Evolutionary conservation across 2,113 vertebrate genomes (phyloP).

Genomic region (Ptychochromis oligacanthus): DNA sequence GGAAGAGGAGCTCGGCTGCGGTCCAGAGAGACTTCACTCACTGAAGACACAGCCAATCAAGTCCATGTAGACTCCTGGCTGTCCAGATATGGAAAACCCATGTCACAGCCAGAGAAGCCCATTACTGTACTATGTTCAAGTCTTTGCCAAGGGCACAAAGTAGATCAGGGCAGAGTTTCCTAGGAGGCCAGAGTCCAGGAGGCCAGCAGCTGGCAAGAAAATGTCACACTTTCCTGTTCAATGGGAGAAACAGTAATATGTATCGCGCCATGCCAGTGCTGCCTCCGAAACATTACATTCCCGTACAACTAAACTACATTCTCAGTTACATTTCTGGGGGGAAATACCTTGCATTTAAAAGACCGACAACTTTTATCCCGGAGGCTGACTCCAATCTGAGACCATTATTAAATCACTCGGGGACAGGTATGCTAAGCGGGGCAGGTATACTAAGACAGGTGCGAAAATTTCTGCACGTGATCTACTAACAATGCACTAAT

Average conservation of each 20-base stretch:
- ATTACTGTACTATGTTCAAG: slow-evolving; percentile 21
- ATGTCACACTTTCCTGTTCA: not conserved
- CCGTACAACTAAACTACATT: not conserved
- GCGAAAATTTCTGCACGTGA: not conserved
- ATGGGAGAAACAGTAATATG: not conserved
- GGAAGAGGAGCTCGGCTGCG: slow-evolving; percentile 40
- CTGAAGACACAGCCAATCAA: slow-evolving; percentile 11
- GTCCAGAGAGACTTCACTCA: slow-evolving; percentile 39
- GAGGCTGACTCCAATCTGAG: not conserved
- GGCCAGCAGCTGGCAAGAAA: not conserved
- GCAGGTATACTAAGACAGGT: not conserved
- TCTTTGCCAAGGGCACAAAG: slow-evolving; percentile 47
- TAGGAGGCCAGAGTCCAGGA: slow-evolving; percentile 3
- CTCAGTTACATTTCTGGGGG: not conserved
- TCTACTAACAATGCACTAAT: not conserved
- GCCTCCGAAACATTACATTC: not conserved
- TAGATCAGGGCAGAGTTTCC: slow-evolving; percentile 29
- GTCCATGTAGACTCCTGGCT: slow-evolving; percentile 38
- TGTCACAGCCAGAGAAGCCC: slow-evolving; percentile 45
- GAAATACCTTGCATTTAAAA: not conserved
- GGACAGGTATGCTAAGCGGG: not conserved
- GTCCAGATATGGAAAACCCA: slow-evolving; percentile 37
- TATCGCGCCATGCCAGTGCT: not conserved
- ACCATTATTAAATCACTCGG: not conserved
- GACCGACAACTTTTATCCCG: not conserved